A percentile compares a stretch with the other conserved stretches of the same genome.
phyloP scores from a whole-genome alignment of 2,797 vertebrate genomes.

The Austrolebias charrua region DNA sequence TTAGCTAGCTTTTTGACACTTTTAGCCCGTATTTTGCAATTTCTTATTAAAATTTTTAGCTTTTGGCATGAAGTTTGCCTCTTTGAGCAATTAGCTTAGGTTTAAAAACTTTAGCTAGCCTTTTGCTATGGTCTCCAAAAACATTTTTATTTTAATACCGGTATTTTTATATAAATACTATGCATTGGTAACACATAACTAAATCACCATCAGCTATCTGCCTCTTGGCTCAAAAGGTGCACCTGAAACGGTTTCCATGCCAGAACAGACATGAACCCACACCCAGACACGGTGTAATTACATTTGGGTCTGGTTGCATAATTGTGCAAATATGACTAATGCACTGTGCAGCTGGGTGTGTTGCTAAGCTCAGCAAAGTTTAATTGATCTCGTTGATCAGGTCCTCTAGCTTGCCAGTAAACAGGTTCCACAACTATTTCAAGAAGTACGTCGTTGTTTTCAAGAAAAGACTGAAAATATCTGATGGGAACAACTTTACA shows the following conservation, averaged over 20 bases:
- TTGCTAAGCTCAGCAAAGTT: constrained; percentile 19
- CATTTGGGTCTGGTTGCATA: constrained; percentile 18
- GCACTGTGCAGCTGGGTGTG: constrained; percentile 41
- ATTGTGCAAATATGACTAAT: constrained; percentile 42
- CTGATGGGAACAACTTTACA: neutral
- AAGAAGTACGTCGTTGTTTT: constrained; percentile 1
- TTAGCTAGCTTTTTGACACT: no score
- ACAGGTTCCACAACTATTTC: constrained; percentile 24
- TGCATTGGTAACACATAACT: no score
- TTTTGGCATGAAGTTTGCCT: no score
- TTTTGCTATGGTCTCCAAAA: no score
- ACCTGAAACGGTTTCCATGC: neutral
- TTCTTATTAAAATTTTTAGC: no score
- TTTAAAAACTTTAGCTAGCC: no score
- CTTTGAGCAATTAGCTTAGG: no score
- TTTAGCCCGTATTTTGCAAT: no score
- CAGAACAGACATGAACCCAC: constrained; percentile 16
- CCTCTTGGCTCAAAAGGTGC: neutral
- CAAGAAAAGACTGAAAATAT: neutral
- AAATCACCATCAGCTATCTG: neutral
- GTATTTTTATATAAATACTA: no score
- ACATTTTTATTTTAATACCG: no score
- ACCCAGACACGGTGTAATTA: constrained; percentile 4
- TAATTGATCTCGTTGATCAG: constrained; percentile 31
- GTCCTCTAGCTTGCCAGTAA: constrained; percentile 16